Conservation (phyloP, 1,140 invertebrate genomes). For the Anadara kagoshimensis region DNA sequence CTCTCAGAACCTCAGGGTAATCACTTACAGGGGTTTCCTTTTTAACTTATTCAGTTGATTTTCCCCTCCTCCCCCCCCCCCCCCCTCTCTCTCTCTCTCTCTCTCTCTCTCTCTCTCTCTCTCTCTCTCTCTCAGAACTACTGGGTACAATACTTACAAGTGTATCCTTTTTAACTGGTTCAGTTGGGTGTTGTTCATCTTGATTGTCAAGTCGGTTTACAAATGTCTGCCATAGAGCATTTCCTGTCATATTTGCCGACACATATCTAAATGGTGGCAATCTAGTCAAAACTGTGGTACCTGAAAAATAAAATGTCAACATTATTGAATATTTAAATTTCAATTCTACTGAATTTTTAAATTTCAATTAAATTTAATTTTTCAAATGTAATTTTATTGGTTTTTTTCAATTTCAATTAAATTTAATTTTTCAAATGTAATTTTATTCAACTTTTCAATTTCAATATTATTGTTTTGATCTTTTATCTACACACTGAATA, state of each 20-base stretch:
- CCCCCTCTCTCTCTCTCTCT: background rate
- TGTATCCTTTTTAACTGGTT: constrained; percentile 12
- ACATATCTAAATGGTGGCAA: constrained; percentile 54
- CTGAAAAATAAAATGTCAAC: constrained; percentile 30
- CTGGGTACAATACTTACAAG: constrained; percentile 17
- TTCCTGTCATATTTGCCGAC: constrained; percentile 70
- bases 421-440: background rate
- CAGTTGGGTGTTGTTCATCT: constrained; percentile 19
- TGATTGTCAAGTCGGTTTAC: constrained; percentile 54
- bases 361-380: constrained; percentile 1
- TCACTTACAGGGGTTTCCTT: no score
- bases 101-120: background rate
- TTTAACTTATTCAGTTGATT: background rate
- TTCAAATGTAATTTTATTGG: background rate
- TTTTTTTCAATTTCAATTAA: background rate
- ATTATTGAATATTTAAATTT: background rate
- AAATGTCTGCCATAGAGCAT: constrained; percentile 68
- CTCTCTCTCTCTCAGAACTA: background rate
- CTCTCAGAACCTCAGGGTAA: no score
- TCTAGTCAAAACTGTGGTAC: constrained; percentile 47
- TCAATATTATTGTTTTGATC: background rate
- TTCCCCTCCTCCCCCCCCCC: no score
- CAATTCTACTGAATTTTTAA: background rate
- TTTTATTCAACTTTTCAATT: background rate
- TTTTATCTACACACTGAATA: background rate